Evolutionary conservation across 2,797 vertebrate species (phyloP).

Genomic region (Megalops cyprinoides): DNA sequence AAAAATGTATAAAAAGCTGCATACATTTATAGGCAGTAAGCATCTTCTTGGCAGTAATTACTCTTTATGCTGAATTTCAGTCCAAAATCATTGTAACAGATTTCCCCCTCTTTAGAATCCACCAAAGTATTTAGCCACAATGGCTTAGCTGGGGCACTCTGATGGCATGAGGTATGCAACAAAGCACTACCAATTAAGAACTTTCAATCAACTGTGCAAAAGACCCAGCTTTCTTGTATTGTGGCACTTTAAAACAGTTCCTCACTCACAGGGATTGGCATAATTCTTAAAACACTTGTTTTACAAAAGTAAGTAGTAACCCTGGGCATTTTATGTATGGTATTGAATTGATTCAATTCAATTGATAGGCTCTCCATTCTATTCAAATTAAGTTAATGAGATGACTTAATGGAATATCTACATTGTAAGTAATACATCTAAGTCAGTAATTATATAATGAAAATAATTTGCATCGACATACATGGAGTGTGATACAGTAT

Average conservation of each 20-base stretch:
- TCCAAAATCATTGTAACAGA: background rate
- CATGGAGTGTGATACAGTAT: no score
- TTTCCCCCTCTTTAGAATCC: background rate
- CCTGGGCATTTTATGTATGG: background rate
- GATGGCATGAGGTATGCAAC: background rate
- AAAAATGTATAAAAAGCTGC: background rate
- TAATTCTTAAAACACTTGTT: background rate
- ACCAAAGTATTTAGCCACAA: no score
- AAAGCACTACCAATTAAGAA: background rate
- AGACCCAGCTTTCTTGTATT: background rate
- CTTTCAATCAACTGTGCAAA: background rate
- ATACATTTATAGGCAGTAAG: background rate
- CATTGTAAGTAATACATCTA: no score
- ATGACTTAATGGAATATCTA: constrained; percentile 1
- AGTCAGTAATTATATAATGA: background rate
- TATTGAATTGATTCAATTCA: background rate
- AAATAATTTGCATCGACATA: no score
- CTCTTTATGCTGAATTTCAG: background rate
- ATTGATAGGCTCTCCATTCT: background rate
- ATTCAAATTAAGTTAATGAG: background rate
- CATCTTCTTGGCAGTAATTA: background rate
- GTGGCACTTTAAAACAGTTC: background rate
- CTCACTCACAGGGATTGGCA: background rate
- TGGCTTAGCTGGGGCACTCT: background rate
- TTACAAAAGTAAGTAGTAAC: background rate